These are phyloP conservation scores for Julus scanicus DNA, from an alignment of 2,888 invertebrate genomes.

Conservation along the genomic window DNA sequence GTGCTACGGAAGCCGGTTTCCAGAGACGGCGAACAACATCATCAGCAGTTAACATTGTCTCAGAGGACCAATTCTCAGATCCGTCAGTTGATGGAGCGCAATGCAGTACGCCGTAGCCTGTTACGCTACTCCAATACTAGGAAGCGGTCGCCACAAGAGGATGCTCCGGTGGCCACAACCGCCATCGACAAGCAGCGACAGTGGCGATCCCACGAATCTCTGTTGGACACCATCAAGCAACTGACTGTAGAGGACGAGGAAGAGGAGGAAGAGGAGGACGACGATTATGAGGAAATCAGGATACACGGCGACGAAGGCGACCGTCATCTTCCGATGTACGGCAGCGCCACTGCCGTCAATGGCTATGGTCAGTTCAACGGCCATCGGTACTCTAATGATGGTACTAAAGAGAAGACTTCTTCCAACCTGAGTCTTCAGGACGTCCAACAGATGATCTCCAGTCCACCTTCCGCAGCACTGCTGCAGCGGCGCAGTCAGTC, in stretches of 20 bases:
- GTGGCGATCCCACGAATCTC: conserved; percentile 55
- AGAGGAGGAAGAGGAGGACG: neutral
- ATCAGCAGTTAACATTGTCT: conserved; percentile 57
- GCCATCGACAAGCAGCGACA: conserved; percentile 50
- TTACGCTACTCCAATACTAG: conserved; percentile 72
- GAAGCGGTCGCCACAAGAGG: neutral
- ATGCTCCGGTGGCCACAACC: neutral
- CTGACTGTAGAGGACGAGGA: conserved; percentile 49
- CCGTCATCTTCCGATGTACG: neutral
- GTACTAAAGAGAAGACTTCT: neutral
- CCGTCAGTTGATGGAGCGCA: conserved; percentile 82
- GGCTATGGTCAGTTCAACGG: neutral
- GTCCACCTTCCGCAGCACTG: neutral
- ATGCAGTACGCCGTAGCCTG: conserved; percentile 81
- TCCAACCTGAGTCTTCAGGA: conserved; percentile 52
- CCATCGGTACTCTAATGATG: neutral
- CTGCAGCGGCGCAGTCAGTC: neutral
- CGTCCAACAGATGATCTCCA: neutral
- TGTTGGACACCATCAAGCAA: conserved; percentile 54
- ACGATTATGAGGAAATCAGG: conserved; percentile 39
- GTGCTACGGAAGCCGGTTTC: neutral
- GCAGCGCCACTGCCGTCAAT: neutral
- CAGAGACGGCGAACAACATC: conserved; percentile 56
- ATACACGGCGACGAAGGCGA: neutral
- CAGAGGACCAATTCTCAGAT: conserved; percentile 67